phyloP scores from a whole-genome alignment of 2,797 vertebrate species.

The Xerus rutilus region DNA sequence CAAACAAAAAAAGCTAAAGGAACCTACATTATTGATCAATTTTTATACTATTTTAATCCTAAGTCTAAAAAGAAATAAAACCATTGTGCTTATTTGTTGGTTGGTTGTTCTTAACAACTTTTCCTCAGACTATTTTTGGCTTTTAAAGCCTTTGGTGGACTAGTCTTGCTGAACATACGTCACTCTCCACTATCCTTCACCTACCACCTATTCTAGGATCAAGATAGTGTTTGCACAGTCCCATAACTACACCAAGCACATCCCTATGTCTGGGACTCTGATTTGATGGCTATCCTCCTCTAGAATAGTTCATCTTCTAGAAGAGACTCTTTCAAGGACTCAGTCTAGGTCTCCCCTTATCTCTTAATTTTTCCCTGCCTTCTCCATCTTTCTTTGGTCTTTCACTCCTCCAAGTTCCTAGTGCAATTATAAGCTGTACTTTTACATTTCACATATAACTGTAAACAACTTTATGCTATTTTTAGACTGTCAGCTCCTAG shows the following conservation, averaged over 20 bases:
- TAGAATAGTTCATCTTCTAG: neutral
- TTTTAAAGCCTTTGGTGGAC: neutral
- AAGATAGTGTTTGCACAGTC: neutral
- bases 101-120: neutral
- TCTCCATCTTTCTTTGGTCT: neutral
- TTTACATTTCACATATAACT: neutral
- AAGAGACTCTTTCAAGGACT: neutral
- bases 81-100: neutral
- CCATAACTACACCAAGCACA: neutral
- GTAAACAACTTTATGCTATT: neutral
- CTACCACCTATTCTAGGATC: fast-evolving
- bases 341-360: neutral
- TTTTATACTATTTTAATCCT: slow-evolving; percentile 46
- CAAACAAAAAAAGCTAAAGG: neutral
- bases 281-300: neutral
- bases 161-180: neutral
- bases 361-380: neutral
- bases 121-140: neutral
- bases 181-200: neutral
- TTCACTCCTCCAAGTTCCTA: neutral
- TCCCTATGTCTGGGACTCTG: neutral
- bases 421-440: neutral
- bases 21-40: neutral
- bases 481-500: neutral
- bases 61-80: slow-evolving; percentile 25